Evolutionary conservation across 2,113 vertebrate species (phyloP).

Genomic region (Thinocorus orbignyianus): DNA sequence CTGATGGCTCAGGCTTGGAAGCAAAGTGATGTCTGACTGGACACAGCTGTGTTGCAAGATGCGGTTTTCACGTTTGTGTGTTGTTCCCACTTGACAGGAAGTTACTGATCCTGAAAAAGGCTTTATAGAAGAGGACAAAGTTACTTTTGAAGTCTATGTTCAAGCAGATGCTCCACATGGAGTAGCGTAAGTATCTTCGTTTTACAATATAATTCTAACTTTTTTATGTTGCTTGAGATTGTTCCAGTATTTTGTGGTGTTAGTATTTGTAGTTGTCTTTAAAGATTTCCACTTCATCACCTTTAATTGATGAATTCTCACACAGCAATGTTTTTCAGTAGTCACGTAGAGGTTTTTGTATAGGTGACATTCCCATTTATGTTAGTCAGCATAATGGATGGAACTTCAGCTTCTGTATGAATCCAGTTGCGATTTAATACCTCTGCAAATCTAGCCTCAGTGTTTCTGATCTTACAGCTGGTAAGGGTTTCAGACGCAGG

Average conservation of each 20-base stretch:
- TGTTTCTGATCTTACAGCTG: not conserved
- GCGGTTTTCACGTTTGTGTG: not conserved
- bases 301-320: not conserved
- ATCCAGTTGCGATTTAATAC: not conserved
- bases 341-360: not conserved
- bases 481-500: not conserved
- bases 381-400: not conserved
- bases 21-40: not conserved
- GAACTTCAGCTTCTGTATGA: not conserved
- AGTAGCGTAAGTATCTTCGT: constrained; percentile 88
- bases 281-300: not conserved
- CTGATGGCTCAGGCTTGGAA: not conserved
- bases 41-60: not conserved
- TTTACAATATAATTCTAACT: not conserved
- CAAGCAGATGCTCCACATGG: constrained; percentile 98
- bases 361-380: not conserved
- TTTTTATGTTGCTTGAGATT: not conserved
- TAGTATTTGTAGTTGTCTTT: not conserved
- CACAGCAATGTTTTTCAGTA: not conserved
- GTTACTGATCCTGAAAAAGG: constrained; percentile 98
- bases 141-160: constrained; percentile 97
- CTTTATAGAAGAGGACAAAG: constrained; percentile 97
- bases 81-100: constrained; percentile 79
- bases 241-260: not conserved
- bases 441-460: not conserved